phyloP scores from a whole-genome alignment of 2,113 vertebrate genomes.

The Forbesichthys papilliferus region DNA sequence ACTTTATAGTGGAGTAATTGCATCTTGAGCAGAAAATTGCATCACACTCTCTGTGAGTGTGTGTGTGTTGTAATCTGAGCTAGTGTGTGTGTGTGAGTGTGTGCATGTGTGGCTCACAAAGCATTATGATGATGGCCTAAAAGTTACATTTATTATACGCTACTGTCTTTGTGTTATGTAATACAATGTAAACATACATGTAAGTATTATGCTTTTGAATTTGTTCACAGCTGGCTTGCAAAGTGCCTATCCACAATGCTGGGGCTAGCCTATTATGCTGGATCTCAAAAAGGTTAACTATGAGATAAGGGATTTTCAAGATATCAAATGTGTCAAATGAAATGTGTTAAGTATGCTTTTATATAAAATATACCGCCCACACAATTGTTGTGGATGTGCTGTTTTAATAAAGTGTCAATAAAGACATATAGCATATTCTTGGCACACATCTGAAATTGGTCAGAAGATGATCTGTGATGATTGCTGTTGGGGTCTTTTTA shows the following conservation, averaged over 20 bases:
- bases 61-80: too few species aligned
- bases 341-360: slow-evolving; percentile 30
- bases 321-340: slow-evolving; percentile 49
- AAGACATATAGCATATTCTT: not conserved
- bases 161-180: too few species aligned
- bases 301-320: slow-evolving; percentile 50
- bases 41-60: too few species aligned
- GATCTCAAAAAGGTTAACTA: slow-evolving; percentile 6
- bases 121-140: too few species aligned
- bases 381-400: slow-evolving; percentile 2
- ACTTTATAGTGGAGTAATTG: too few species aligned
- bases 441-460: slow-evolving; percentile 49
- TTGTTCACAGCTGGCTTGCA: not conserved
- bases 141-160: too few species aligned
- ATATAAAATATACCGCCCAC: not conserved
- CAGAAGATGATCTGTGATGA: slow-evolving; percentile 33
- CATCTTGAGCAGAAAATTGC: too few species aligned
- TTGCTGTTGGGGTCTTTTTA: slow-evolving; percentile 56
- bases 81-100: too few species aligned
- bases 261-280: not conserved
- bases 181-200: too few species aligned
- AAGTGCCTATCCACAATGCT: not conserved
- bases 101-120: too few species aligned
- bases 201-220: not conserved
- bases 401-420: slow-evolving; percentile 15